phyloP scores from a whole-genome alignment of 1,140 invertebrate species.

The Pogonognathellus flavescens region DNA sequence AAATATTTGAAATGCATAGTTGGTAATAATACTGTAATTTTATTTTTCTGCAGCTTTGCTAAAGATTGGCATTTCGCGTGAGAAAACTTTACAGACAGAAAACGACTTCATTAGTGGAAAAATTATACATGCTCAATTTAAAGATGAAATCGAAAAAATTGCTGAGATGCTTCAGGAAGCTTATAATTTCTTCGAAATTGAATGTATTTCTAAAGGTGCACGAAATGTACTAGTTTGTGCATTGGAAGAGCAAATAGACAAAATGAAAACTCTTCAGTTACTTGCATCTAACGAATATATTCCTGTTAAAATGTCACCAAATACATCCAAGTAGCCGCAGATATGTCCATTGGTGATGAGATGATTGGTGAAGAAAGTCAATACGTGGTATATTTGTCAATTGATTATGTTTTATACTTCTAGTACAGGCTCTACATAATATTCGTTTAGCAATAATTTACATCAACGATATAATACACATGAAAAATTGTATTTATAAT shows the following conservation, averaged over 20 bases:
- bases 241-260: neutral
- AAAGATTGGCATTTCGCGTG: neutral
- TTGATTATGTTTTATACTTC: too few relatives aligned
- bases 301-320: conserved; percentile 1
- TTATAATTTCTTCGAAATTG: neutral
- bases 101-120: conserved; percentile 1
- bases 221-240: neutral
- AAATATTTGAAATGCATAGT: neutral
- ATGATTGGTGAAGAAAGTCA: too few relatives aligned
- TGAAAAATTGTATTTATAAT: too few relatives aligned
- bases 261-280: neutral
- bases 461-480: too few relatives aligned
- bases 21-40: neutral
- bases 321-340: neutral
- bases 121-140: neutral
- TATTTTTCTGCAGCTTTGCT: neutral
- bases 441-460: too few relatives aligned
- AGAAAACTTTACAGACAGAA: neutral
- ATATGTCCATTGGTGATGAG: too few relatives aligned
- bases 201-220: neutral
- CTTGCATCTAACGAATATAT: conserved; percentile 22
- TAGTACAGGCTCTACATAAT: too few relatives aligned
- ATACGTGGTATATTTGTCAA: too few relatives aligned
- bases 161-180: neutral
- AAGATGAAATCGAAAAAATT: neutral